Evolutionary conservation across 2,113 vertebrate genomes (phyloP), one percentile per base, ranked within the genome.

Genomic region (Sciurus niger): DNA sequence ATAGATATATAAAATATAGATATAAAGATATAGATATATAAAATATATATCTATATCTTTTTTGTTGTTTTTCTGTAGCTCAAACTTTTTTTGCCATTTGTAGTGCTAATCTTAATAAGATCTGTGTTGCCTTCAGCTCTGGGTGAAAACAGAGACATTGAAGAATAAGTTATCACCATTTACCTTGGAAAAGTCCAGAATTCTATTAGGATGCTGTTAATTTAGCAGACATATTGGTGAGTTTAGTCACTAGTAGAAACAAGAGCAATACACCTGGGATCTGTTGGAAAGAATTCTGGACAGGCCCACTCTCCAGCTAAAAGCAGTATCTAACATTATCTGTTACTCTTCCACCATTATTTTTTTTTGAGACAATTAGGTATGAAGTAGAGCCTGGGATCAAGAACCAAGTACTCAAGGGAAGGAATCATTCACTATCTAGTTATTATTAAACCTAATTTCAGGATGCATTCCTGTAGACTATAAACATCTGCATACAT

Each of bases 31-130:
- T 48, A 48, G 46, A 48, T 48, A 48, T 48, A 48, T 48, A 48
- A 48, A 48, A 77, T 25, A 87, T 74, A 86, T 46, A 53, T 84
- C 6, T 37, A 8, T 5, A 20, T 85, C 40, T 95, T 22, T 22
- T 58, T 58, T 58, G 20, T 58, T 58, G 16, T 58, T 94, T 25
- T 87, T 86, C 7, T 76, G 84, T 34, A 74, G 14, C 88, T 74
- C 90, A 73, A 96, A 96, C 93, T 91, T 90, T 94, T 90, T 84
- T 48, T 25, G 58, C 32, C 88, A 22, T 94, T 91, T 96, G 43
- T 17, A 86, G 30, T 82, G 90, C 68, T 87, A 68, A 96, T 93
- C 96, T 96, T 97, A 96, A 89, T 96, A 97, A 96, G 53, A 96
- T 96, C 93, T 96, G 78, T 89, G 74, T 80, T 96, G 55, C 43